Percentiles rank a stretch among this genome's conserved stretches.
These are phyloP conservation scores for Esox lucius DNA, from an alignment of 2,797 vertebrate species.

Conservation along the genomic window DNA sequence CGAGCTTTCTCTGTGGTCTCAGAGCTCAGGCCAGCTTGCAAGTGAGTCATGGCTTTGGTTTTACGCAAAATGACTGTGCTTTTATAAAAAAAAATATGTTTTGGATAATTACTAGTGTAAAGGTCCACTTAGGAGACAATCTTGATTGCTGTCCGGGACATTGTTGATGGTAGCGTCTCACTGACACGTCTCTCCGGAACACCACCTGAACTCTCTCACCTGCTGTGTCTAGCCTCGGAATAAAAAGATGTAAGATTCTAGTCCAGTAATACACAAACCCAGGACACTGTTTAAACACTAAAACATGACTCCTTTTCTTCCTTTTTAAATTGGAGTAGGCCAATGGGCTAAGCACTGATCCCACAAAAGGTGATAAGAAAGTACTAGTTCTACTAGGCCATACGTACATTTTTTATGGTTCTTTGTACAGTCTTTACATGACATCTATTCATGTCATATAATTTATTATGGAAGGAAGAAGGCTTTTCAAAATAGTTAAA, in stretches of 20 bases:
- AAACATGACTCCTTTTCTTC: background rate
- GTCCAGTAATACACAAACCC: background rate
- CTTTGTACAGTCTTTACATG: too few relatives aligned
- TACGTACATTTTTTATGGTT: too few relatives aligned
- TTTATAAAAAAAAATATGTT: too few relatives aligned
- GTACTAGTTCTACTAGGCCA: background rate
- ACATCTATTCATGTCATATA: background rate
- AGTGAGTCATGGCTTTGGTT: constrained; percentile 84
- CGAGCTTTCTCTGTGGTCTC: constrained; percentile 96
- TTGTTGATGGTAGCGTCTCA: background rate
- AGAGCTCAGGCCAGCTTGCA: constrained; percentile 89
- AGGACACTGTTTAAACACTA: background rate
- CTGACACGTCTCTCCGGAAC: background rate
- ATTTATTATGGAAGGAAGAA: background rate
- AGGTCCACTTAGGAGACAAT: constrained; percentile 2
- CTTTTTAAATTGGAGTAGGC: background rate
- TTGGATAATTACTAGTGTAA: background rate
- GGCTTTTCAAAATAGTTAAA: background rate
- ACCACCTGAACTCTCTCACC: background rate
- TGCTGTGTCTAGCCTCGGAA: background rate
- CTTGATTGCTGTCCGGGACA: constrained; percentile 5
- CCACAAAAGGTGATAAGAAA: background rate
- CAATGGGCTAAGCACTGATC: background rate
- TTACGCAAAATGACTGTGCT: too few relatives aligned
- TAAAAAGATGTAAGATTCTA: background rate